These are phyloP conservation scores for Enteromius treurensis DNA, from an alignment of 2,797 vertebrate genomes.

Conservation along the genomic window DNA sequence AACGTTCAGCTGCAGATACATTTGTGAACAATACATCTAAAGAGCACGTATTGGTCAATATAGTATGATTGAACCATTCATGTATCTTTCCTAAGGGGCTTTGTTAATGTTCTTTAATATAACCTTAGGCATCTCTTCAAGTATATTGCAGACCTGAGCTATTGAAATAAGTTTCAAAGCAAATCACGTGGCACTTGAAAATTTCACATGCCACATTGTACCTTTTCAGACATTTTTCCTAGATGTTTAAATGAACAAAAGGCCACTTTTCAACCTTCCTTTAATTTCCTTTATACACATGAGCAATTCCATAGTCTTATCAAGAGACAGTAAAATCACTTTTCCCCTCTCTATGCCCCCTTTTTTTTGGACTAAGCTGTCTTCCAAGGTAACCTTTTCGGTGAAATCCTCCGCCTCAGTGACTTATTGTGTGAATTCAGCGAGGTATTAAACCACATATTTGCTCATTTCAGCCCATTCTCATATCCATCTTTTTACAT, in stretches of 20 bases:
- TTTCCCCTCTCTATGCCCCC: conserved; percentile 14
- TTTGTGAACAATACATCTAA: neutral
- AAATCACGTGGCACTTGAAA: conserved; percentile 28
- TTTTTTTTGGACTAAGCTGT: conserved; percentile 52
- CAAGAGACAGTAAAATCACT: conserved; percentile 52
- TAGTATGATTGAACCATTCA: conserved; percentile 8
- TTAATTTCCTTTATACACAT: conserved; percentile 41
- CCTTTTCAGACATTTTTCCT: conserved; percentile 46
- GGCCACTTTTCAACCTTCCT: conserved; percentile 10
- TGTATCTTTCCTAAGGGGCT: neutral
- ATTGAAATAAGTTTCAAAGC: conserved; percentile 12
- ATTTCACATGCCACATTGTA: conserved; percentile 37
- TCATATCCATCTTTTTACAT: conserved; percentile 35
- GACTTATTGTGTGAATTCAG: conserved; percentile 56
- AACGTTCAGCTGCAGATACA: neutral
- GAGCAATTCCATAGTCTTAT: conserved; percentile 50
- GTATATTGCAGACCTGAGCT: neutral
- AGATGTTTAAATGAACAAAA: conserved; percentile 42
- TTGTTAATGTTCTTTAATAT: conserved; percentile 3
- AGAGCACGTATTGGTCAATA: neutral
- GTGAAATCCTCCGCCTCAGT: conserved; percentile 46
- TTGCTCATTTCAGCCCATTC: conserved; percentile 49
- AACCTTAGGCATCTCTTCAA: neutral
- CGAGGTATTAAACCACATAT: conserved; percentile 53
- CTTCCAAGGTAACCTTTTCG: conserved; percentile 53